Base-by-base conservation (phyloP, 2,113 vertebrate genomes). In the Sander vitreus region DNA sequence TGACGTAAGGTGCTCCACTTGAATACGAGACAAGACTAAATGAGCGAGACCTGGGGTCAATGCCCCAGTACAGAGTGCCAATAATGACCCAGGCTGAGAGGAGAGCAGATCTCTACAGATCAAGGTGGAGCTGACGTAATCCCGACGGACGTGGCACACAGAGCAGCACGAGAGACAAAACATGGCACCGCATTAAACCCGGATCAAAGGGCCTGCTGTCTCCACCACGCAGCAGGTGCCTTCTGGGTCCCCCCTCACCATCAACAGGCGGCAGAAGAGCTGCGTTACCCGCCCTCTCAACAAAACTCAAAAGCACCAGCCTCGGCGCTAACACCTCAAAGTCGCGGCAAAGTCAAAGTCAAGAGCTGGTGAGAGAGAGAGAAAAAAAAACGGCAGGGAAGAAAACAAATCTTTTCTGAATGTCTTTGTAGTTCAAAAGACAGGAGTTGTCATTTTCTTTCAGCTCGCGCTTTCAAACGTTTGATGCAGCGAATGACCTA, bases 371-470 rank as follows among this genome's bases (percentile, higher is more conserved):
- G 77, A 68, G 80, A 92, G 80, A 85, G 88, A 39, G 0, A 39
- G 83, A 91, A 30, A 30, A 30, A 30, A 91, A 86, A 90, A 89
- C 51, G 73, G 74, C 43, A 72, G 66, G 59, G 63, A 78, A 77
- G 73, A 91, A 85, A 93, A 83, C 81, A 85, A 90, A 91, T 89
- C 88, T 91, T 91, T 88, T 91, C 60, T 85, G 84, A 83, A 80
- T 36, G 80, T 85, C 93, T 95, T 92, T 94, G 93, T 89, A 93
- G 88, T 93, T 94, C 88, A 93, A 94, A 94, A 86, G 83, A 81
- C 55, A 15, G 82, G 67, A 90, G 90, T 85, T 90, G 89, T 93
- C 89, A 89, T 90, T 83, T 92, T 89, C 85, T 91, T 92, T 88
- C 83, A 90, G 87, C 78, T 81, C 5, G 66, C 23, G 57, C 83